These are phyloP conservation scores for Hydropsyche betteni DNA, from an alignment of 2,888 invertebrate species.

Conservation along the genomic window DNA sequence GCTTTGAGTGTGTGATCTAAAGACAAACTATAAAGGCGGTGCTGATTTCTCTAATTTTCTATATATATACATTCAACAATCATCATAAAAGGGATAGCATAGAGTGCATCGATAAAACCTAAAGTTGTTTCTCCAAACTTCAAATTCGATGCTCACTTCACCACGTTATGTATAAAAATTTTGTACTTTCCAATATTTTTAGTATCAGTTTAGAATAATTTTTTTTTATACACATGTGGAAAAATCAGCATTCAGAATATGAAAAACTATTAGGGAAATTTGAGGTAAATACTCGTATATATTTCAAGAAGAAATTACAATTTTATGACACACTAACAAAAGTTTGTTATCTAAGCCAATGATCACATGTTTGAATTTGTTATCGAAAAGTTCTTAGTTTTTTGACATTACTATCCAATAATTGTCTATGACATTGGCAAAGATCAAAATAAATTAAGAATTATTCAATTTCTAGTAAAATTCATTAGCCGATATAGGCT, in stretches of 20 bases:
- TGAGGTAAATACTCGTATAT: not conserved
- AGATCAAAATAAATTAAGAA: not conserved
- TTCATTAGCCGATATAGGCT: constrained; percentile 1
- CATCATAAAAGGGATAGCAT: not conserved
- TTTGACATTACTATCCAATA: not conserved
- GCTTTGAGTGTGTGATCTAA: constrained; percentile 33
- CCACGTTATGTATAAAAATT: not conserved
- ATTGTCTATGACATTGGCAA: constrained; percentile 11
- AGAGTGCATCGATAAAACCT: constrained; percentile 33
- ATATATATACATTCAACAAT: constrained; percentile 41
- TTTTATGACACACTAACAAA: not conserved
- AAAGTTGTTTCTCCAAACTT: constrained; percentile 14
- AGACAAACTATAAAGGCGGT: constrained; percentile 37
- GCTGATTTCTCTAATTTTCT: constrained; percentile 40
- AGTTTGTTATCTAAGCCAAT: constrained; percentile 20
- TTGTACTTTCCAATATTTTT: too few species aligned
- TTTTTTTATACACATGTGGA: not conserved
- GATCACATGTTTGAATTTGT: not conserved
- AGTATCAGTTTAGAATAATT: too few species aligned
- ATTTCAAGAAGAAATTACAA: not conserved
- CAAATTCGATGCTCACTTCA: constrained; percentile 28
- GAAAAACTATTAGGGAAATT: not conserved
- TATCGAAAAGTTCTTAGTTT: not conserved
- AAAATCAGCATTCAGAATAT: constrained; percentile 33
- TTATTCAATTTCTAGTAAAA: not conserved